phyloP scores from a whole-genome alignment of 53 echinoderm and acorn worm species.

The Arbacia lixula region DNA sequence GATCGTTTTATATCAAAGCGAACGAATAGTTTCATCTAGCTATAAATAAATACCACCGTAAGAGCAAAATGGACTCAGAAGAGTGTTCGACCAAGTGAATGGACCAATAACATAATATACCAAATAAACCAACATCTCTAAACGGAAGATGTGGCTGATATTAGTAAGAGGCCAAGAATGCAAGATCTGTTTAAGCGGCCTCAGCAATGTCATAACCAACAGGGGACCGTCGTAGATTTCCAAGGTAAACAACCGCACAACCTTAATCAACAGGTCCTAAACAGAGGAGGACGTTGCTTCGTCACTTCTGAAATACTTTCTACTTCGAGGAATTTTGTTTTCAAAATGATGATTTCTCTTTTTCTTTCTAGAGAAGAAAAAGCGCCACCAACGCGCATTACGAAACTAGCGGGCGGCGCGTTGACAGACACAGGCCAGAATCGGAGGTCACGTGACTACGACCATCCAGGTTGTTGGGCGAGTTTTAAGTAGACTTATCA shows the following conservation, averaged over 20 bases:
- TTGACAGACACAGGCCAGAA: conserved; percentile 22
- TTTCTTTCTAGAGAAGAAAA: no score
- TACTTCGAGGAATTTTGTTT: conserved; percentile 35
- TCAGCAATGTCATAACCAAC: conserved; percentile 17
- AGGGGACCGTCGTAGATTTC: conserved; percentile 34
- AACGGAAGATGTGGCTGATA: not conserved
- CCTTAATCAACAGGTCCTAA: conserved; percentile 42
- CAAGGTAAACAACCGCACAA: conserved; percentile 9
- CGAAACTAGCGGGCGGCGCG: conserved; percentile 25
- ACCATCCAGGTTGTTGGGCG: no score
- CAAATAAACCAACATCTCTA: not conserved
- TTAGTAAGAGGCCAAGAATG: not conserved
- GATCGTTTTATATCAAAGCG: no score
- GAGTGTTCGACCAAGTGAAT: no score
- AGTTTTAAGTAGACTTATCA: no score
- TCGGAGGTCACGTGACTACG: conserved; percentile 9
- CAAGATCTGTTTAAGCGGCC: not conserved
- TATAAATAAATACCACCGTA: no score
- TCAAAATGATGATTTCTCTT: no score
- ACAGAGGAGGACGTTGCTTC: not conserved
- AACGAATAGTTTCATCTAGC: no score
- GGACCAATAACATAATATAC: no score
- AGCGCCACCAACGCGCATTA: no score
- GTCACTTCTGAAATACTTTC: not conserved
- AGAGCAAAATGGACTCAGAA: no score